Percentiles rank a stretch among this genome's conserved stretches.
phyloP scores from a whole-genome alignment of 2,113 vertebrate species.

The Malaclemys terrapin region DNA sequence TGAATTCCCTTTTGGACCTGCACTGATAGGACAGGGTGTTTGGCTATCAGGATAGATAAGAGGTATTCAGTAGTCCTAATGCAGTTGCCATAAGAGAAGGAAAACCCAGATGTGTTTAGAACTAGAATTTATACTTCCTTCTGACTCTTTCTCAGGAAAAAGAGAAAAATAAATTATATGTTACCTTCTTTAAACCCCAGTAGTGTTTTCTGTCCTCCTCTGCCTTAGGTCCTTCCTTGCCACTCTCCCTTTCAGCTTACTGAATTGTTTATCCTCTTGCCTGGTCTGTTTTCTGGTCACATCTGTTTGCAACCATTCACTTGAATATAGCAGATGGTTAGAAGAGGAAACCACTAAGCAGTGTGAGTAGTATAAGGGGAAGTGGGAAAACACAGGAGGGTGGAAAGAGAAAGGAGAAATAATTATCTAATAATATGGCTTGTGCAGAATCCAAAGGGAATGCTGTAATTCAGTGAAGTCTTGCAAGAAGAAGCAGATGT shows the following conservation, averaged over 20 bases:
- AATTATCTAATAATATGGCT: slow-evolving; percentile 22
- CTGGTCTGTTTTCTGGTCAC: neutral
- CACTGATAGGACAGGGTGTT: neutral
- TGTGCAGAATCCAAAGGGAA: slow-evolving; percentile 29
- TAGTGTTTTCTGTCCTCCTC: neutral
- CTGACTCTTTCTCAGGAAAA: neutral
- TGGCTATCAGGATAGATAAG: neutral
- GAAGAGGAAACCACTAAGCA: neutral
- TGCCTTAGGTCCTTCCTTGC: neutral
- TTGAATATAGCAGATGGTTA: neutral
- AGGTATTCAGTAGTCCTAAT: neutral
- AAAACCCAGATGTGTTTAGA: neutral
- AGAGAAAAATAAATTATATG: neutral
- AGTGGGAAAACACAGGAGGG: neutral
- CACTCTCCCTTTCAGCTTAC: neutral
- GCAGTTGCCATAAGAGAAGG: neutral
- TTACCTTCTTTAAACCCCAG: neutral
- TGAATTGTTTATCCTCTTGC: neutral
- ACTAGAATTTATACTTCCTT: neutral
- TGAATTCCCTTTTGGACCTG: neutral
- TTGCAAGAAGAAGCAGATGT: slow-evolving; percentile 46
- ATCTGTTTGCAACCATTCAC: neutral
- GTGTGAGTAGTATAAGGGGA: neutral
- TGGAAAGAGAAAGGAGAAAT: slow-evolving; percentile 33
- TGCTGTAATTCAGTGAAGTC: slow-evolving; percentile 4